Conservation (phyloP, 1,140 invertebrate genomes). For the Thaumatotibia leucotreta region DNA sequence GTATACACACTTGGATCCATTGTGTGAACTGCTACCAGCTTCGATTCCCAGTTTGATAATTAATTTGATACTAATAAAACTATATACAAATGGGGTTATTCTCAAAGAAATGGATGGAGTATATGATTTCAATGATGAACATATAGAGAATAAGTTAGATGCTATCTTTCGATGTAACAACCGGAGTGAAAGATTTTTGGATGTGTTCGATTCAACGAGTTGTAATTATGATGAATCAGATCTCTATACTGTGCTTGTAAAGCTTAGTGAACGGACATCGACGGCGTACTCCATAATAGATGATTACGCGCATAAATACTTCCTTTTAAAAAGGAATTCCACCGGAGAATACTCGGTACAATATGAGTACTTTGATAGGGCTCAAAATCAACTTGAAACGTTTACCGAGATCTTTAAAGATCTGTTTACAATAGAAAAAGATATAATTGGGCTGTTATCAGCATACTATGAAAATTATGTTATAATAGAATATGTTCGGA, state of each 20-base stretch:
- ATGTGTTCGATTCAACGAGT: background rate
- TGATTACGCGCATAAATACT: background rate
- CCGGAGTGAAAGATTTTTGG: background rate
- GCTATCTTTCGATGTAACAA: background rate
- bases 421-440: background rate
- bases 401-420: background rate
- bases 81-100: conserved; percentile 24
- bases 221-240: background rate
- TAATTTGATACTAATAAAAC: conserved; percentile 49
- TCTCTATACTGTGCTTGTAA: background rate
- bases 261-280: background rate
- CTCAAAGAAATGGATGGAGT: background rate
- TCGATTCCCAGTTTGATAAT: conserved; percentile 87
- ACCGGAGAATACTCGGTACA: background rate
- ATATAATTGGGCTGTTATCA: background rate
- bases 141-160: conserved; percentile 14
- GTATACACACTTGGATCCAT: conserved; percentile 92
- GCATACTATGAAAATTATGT: conserved; percentile 36
- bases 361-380: background rate
- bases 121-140: conserved; percentile 21
- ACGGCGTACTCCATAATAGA: background rate
- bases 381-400: background rate
- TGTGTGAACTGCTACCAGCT: conserved; percentile 94
- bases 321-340: background rate
- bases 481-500: conserved; percentile 40